phyloP scores from a whole-genome alignment of 2,113 vertebrate genomes.

The Anarrhichthys ocellatus region DNA sequence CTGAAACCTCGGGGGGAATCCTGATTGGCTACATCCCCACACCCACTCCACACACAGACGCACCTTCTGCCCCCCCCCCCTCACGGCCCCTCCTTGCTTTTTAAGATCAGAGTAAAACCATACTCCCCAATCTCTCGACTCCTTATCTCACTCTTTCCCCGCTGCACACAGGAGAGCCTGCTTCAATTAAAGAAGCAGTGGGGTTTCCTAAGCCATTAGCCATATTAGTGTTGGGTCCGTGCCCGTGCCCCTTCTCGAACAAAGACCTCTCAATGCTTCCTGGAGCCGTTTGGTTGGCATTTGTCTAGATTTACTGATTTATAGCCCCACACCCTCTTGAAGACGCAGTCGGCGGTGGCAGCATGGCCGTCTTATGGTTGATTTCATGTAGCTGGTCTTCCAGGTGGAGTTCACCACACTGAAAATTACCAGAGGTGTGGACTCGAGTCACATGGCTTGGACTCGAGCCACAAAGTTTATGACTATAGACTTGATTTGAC shows the following conservation, averaged over 20 bases:
- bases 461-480: too few relatives aligned
- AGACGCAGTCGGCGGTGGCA: constrained; percentile 19
- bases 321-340: constrained; percentile 33
- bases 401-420: background rate
- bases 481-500: too few relatives aligned
- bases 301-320: constrained; percentile 52
- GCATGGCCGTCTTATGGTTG: background rate
- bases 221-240: constrained; percentile 77
- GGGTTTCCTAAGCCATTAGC: constrained; percentile 80
- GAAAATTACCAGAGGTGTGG: background rate
- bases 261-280: constrained; percentile 67
- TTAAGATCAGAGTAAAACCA: constrained; percentile 64
- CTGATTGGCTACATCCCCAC: constrained; percentile 56
- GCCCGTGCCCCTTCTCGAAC: constrained; percentile 65
- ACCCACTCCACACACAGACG: constrained; percentile 28
- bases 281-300: constrained; percentile 55
- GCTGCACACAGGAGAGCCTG: constrained; percentile 59
- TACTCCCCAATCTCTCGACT: constrained; percentile 43
- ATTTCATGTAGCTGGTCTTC: constrained; percentile 1
- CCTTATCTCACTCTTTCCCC: constrained; percentile 58
- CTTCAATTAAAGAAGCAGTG: constrained; percentile 77
- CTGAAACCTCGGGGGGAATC: constrained; percentile 65
- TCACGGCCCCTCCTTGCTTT: constrained; percentile 35
- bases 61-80: constrained; percentile 29
- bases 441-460: too few relatives aligned